These are phyloP conservation scores for Hirtodrosophila confusa DNA, from an alignment of 2,888 invertebrate species.

Conservation along the genomic window DNA sequence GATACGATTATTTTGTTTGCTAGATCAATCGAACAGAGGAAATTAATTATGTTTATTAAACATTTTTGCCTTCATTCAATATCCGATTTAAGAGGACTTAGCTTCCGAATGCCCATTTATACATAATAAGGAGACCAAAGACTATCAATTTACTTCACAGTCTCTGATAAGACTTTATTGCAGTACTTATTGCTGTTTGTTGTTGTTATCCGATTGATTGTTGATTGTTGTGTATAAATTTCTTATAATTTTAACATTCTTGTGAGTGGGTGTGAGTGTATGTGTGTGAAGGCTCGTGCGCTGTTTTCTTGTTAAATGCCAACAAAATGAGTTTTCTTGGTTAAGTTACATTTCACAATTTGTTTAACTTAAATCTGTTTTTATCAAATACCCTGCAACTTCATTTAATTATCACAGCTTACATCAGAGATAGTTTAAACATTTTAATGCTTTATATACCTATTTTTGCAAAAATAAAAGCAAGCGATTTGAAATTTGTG, in stretches of 20 bases:
- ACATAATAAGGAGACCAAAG: constrained; percentile 20
- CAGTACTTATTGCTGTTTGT: constrained; percentile 64
- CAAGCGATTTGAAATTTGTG: constrained; percentile 77
- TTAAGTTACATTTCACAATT: constrained; percentile 58
- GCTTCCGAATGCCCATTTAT: constrained; percentile 24
- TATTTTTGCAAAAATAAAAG: constrained; percentile 65
- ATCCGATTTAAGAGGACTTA: constrained; percentile 25
- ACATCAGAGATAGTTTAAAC: constrained; percentile 82
- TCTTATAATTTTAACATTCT: constrained; percentile 2
- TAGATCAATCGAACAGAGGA: neutral
- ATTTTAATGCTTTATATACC: constrained; percentile 41
- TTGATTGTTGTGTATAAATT: constrained; percentile 4
- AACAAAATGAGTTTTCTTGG: constrained; percentile 34
- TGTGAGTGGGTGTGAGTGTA: constrained; percentile 10
- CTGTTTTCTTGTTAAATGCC: constrained; percentile 1
- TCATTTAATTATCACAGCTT: constrained; percentile 83
- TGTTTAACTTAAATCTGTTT: constrained; percentile 58
- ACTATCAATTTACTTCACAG: too few species aligned
- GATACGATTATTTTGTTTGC: too few species aligned
- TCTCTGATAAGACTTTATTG: constrained; percentile 44
- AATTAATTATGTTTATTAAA: too few species aligned
- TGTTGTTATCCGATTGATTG: constrained; percentile 10
- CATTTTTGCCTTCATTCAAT: constrained; percentile 10
- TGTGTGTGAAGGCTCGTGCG: constrained; percentile 6
- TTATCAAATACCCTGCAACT: constrained; percentile 83